A percentile compares a stretch with the other conserved stretches of the same genome.
phyloP scores from a whole-genome alignment of 1,140 invertebrate species.

The Tetramorium simillimum region DNA sequence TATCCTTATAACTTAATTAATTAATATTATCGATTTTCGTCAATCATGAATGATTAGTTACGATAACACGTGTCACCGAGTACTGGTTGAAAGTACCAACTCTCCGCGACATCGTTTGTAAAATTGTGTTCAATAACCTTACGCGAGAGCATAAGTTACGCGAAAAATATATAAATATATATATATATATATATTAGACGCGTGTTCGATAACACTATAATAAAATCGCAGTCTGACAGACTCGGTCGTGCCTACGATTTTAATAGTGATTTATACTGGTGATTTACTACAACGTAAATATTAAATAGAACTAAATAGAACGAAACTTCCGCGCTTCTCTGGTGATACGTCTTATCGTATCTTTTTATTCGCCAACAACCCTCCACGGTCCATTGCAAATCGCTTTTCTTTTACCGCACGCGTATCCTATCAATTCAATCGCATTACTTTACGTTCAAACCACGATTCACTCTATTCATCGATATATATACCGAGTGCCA shows the following conservation, averaged over 20 bases:
- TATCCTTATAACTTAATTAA: conserved; percentile 23
- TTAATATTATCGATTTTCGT: conserved; percentile 19
- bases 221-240: conserved; percentile 19
- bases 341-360: conserved; percentile 37
- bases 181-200: neutral
- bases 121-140: conserved; percentile 14
- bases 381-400: conserved; percentile 10
- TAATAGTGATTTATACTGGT: conserved; percentile 1
- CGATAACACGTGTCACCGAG: neutral
- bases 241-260: neutral
- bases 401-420: conserved; percentile 7
- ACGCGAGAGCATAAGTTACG: neutral
- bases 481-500: neutral
- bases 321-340: neutral
- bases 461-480: conserved; percentile 23
- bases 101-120: neutral
- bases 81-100: neutral
- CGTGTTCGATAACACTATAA: neutral
- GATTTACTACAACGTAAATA: neutral
- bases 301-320: neutral
- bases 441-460: neutral
- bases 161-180: neutral
- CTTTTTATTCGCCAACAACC: conserved; percentile 35
- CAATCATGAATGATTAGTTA: conserved; percentile 1
- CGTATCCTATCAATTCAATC: conserved; percentile 26